Evolutionary conservation across 2,888 invertebrate species (phyloP).

Genomic region (Drosophila histrio): DNA sequence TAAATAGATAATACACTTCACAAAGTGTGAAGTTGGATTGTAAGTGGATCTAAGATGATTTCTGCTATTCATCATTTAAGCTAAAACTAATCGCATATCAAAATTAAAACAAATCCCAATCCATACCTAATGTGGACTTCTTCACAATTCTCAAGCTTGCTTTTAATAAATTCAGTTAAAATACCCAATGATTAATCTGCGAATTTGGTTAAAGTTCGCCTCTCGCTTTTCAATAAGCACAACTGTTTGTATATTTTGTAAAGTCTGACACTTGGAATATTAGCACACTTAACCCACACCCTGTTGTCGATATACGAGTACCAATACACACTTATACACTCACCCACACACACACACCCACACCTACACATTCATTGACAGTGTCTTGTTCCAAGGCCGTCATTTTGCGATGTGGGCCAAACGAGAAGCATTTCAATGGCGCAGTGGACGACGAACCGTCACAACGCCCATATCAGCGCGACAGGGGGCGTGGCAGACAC

Average conservation of each 20-base stretch:
- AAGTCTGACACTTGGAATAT: not conserved
- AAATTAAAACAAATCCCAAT: too few species aligned
- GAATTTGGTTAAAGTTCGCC: not conserved
- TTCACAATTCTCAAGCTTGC: too few species aligned
- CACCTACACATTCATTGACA: not conserved
- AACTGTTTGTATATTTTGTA: not conserved
- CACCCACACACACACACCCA: conserved; percentile 1
- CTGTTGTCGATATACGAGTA: conserved; percentile 17
- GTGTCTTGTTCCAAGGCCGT: conserved; percentile 39
- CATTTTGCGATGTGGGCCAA: conserved; percentile 31
- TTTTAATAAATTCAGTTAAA: not conserved
- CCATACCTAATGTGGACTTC: too few species aligned
- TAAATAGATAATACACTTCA: too few species aligned
- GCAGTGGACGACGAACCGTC: conserved; percentile 23
- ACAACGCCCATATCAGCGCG: conserved; percentile 27
- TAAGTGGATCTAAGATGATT: too few species aligned
- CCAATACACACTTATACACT: not conserved
- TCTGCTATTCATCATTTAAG: too few species aligned
- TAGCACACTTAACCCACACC: not conserved
- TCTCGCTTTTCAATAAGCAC: not conserved
- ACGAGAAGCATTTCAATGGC: conserved; percentile 36
- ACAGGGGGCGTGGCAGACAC: conserved; percentile 31
- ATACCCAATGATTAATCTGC: not conserved
- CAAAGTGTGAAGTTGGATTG: too few species aligned
- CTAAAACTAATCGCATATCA: too few species aligned